phyloP scores from a whole-genome alignment of 53 echinoderm and acorn worm genomes.

The Holothuria leucospilota region DNA sequence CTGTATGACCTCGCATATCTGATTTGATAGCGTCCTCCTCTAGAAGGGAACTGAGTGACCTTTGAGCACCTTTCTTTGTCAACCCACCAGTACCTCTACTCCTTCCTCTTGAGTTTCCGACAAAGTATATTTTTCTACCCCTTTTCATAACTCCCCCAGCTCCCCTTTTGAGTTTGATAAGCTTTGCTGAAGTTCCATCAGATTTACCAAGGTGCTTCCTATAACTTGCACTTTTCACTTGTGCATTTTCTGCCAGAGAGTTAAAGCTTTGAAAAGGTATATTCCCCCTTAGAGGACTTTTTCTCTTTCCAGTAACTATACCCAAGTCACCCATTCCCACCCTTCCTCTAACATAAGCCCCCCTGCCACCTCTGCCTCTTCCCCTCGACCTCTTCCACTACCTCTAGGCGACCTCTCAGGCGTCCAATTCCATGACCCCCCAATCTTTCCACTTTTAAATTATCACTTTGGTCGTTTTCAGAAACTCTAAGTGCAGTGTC shows the following conservation, averaged over 20 bases:
- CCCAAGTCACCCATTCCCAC: neutral
- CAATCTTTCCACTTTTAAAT: neutral
- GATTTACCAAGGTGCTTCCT: neutral
- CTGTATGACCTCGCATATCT: neutral
- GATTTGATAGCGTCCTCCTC: neutral
- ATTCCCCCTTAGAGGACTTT: conserved; percentile 27
- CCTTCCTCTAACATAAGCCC: neutral
- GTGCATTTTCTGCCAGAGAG: neutral
- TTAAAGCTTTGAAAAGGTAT: neutral
- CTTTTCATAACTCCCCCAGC: conserved; percentile 1
- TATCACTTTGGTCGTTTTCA: neutral
- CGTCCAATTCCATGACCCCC: neutral
- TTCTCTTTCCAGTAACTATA: conserved; percentile 20
- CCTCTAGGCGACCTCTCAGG: neutral
- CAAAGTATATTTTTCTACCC: neutral
- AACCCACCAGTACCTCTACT: neutral
- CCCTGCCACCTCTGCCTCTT: conserved; percentile 12
- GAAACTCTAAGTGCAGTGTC: neutral
- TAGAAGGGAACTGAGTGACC: conserved; percentile 15
- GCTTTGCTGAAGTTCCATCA: neutral
- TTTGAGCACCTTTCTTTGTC: conserved; percentile 12
- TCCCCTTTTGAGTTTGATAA: neutral
- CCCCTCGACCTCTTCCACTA: conserved; percentile 3
- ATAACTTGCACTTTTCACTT: neutral
- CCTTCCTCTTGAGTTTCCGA: conserved; percentile 6